These are phyloP conservation scores for Montipora capricornis DNA, from an alignment of 64 coral and sea anemone species.

Conservation along the genomic window DNA sequence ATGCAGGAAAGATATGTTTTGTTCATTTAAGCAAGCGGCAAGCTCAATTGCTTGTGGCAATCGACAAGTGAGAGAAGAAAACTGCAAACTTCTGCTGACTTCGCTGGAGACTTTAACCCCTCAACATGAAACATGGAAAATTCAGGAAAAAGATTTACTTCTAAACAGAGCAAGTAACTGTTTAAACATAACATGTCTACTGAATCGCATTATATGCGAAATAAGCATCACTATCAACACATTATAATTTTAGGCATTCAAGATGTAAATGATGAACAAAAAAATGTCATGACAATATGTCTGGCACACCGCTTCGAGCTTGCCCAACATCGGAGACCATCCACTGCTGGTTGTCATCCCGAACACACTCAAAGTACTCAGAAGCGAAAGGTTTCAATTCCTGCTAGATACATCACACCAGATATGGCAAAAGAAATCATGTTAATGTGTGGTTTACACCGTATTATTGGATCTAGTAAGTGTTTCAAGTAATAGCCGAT, in stretches of 20 bases:
- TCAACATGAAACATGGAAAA: conserved; percentile 36
- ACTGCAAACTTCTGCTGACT: conserved; percentile 30
- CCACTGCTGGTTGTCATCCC: conserved; percentile 12
- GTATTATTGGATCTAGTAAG: conserved; percentile 17
- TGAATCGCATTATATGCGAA: conserved; percentile 20
- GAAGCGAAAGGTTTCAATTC: conserved; percentile 28
- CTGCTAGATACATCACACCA: conserved; percentile 23
- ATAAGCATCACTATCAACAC: conserved; percentile 17
- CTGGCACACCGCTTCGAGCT: conserved; percentile 9
- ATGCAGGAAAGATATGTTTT: conserved; percentile 46
- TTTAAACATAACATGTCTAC: conserved; percentile 18
- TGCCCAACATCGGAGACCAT: conserved; percentile 15
- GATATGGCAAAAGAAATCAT: conserved; percentile 32
- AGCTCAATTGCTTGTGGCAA: conserved; percentile 35
- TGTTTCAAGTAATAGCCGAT: background rate
- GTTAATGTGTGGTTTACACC: conserved; percentile 30
- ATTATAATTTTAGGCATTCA: conserved; percentile 38
- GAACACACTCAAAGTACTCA: conserved; percentile 27
- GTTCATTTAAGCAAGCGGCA: conserved; percentile 11
- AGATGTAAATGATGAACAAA: conserved; percentile 45
- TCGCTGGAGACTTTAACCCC: conserved; percentile 25
- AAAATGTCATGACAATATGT: conserved; percentile 36
- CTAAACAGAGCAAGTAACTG: conserved; percentile 40
- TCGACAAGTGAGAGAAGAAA: conserved; percentile 30
- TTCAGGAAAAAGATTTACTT: conserved; percentile 26